Evolutionary conservation across 2,113 vertebrate species (phyloP).

Genomic region (Alethe diademata): DNA sequence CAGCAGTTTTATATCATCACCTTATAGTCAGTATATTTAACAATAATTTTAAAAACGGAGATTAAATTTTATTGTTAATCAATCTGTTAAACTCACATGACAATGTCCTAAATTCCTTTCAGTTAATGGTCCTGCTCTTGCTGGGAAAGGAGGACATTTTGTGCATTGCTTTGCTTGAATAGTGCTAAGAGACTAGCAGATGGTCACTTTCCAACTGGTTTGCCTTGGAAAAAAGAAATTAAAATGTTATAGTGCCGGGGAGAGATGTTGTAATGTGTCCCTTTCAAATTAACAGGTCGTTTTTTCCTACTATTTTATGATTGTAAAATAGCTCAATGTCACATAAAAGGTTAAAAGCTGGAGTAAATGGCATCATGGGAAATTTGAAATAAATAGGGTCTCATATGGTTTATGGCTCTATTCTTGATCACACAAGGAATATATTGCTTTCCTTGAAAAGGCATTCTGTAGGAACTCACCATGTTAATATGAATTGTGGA

Average conservation of each 20-base stretch:
- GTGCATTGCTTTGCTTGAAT: conserved; percentile 81
- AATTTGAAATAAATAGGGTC: conserved; percentile 75
- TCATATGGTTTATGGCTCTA: conserved; percentile 72
- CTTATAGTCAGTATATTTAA: neutral
- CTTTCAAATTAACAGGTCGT: conserved; percentile 77
- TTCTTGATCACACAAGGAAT: conserved; percentile 70
- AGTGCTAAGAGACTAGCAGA: conserved; percentile 79
- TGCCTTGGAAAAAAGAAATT: conserved; percentile 83
- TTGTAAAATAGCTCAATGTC: conserved; percentile 76
- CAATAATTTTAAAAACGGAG: neutral
- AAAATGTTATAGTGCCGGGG: conserved; percentile 81
- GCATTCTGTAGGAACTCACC: neutral
- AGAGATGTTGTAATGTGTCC: conserved; percentile 79
- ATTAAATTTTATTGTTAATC: conserved; percentile 34
- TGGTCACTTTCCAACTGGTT: conserved; percentile 91
- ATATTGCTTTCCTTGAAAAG: conserved; percentile 60
- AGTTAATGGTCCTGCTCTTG: conserved; percentile 71
- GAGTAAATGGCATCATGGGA: conserved; percentile 76
- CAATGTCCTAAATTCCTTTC: conserved; percentile 49
- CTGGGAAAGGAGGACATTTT: conserved; percentile 74
- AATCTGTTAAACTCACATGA: conserved; percentile 11
- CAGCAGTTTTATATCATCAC: neutral
- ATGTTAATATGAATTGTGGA: conserved; percentile 6
- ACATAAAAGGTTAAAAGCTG: conserved; percentile 80
- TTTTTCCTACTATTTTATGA: conserved; percentile 71